Evolutionary conservation across 2,797 vertebrate species (phyloP).

Genomic region (Morus bassanus): DNA sequence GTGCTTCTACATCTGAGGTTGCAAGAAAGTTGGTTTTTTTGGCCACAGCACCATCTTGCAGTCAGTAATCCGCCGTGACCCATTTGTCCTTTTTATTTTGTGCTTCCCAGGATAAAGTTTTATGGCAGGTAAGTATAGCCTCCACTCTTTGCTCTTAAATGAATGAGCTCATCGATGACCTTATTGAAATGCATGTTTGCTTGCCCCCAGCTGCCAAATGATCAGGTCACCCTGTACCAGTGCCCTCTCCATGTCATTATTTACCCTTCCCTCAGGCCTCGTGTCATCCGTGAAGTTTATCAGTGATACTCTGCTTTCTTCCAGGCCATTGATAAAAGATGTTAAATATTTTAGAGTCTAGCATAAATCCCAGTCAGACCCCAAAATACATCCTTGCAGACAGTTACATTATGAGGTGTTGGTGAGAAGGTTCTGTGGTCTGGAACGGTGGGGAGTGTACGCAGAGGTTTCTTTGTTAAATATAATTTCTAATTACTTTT

Average conservation of each 20-base stretch:
- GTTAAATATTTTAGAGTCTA: neutral
- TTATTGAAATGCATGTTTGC: conserved; percentile 40
- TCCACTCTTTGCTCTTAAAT: neutral
- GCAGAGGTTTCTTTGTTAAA: neutral
- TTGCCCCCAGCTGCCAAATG: neutral
- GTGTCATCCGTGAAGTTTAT: neutral
- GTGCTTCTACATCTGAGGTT: neutral
- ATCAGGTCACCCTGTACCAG: conserved; percentile 41
- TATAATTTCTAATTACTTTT: neutral
- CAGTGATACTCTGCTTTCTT: neutral
- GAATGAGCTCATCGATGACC: conserved; percentile 9
- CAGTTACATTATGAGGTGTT: neutral
- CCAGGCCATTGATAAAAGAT: neutral
- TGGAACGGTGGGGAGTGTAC: neutral
- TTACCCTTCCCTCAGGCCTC: neutral
- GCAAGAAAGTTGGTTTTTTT: fast-evolving
- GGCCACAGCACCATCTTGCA: neutral
- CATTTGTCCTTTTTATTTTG: neutral
- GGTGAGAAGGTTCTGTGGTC: neutral
- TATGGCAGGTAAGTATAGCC: neutral
- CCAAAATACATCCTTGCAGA: neutral
- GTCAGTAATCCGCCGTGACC: neutral
- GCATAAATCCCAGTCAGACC: neutral
- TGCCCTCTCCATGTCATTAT: neutral
- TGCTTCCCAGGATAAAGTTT: neutral